Conservation (phyloP, 1,140 invertebrate species). For the Elymnias hypermnestra region DNA sequence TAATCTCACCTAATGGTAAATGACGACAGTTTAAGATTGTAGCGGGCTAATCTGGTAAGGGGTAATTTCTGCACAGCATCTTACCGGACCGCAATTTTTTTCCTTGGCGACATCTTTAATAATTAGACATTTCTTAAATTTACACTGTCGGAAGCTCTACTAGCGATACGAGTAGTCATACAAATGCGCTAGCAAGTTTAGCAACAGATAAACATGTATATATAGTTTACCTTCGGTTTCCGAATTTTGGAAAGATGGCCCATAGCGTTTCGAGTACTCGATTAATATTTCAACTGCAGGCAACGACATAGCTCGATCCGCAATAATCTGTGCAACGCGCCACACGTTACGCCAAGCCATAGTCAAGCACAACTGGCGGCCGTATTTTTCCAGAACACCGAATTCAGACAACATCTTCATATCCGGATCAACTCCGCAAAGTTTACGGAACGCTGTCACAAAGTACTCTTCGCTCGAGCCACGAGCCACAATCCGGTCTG, state of each 20-base stretch:
- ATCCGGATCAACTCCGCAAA: conserved; percentile 44
- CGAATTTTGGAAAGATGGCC: conserved; percentile 43
- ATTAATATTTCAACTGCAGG: conserved; percentile 36
- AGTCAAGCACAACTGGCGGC: conserved; percentile 41
- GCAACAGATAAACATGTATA: too few species aligned
- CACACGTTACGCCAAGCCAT: conserved; percentile 59
- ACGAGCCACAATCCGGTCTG: conserved; percentile 60
- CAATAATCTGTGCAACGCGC: conserved; percentile 50
- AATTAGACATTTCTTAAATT: too few species aligned
- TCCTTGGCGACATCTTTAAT: too few species aligned
- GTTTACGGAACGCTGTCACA: conserved; percentile 42
- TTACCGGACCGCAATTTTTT: too few species aligned
- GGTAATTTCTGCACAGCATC: too few species aligned
- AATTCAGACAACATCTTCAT: conserved; percentile 32
- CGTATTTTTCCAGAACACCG: conserved; percentile 41
- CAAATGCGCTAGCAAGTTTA: too few species aligned
- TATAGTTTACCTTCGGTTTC: conserved; percentile 27
- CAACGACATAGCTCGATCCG: conserved; percentile 33
- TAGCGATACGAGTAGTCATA: too few species aligned
- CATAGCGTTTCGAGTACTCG: conserved; percentile 54
- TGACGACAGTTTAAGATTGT: too few species aligned
- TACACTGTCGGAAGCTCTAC: too few species aligned
- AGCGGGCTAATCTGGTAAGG: too few species aligned
- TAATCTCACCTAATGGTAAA: too few species aligned
- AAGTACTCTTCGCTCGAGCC: conserved; percentile 65